Evolutionary conservation across 1,140 invertebrate genomes (phyloP), one percentile per base, ranked within the genome.

Genomic region (Elymnias hypermnestra): DNA sequence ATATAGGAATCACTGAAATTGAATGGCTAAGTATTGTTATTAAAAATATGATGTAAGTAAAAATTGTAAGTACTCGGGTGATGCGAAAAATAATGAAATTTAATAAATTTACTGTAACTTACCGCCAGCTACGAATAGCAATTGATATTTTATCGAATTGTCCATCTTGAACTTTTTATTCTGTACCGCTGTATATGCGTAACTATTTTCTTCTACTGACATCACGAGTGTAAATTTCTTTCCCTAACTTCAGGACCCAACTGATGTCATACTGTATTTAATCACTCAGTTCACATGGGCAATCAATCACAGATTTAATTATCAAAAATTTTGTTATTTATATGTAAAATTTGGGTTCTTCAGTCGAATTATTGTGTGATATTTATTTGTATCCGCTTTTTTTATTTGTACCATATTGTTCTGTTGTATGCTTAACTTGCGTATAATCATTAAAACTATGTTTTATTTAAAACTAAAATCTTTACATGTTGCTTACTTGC

Each of bases 101-200:
- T 12, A 6, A 29, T n/a, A 12, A 29, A 8, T 3, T 12, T n/a
- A n/a, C 10, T 4, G 8, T 5, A 23, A 69, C 63, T 70, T 54
- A 70, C 66, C 53, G 19, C 66, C 66, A 14, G 55, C 48, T 3
- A 65, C 53, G 23, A 69, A 63, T 1, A 63, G 13, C 13, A 69
- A 28, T 10, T 69, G 65, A 31, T 49, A 58, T 21, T 50, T 58
- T 5, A 63, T 47, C 13, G 37, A 52, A 0, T 18, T 40, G 6
- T 47, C 46, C 57, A 65, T 65, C 42, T 53, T 58, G 5, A 5
- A 9, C 26, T 42, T 46, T 15, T 33, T 43, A 35, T 50, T 36
- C 15, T 14, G 12, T 15, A 60, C 38, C 33, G 9, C 39, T 17
- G 33, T 47, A 35, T 65, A 69, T 13, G 52, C 41, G 50, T 57